A percentile compares a stretch with the other conserved stretches of the same genome.
These are phyloP conservation scores for Dicrurus megarhynchus DNA, from an alignment of 2,113 vertebrate genomes.

Conservation along the genomic window DNA sequence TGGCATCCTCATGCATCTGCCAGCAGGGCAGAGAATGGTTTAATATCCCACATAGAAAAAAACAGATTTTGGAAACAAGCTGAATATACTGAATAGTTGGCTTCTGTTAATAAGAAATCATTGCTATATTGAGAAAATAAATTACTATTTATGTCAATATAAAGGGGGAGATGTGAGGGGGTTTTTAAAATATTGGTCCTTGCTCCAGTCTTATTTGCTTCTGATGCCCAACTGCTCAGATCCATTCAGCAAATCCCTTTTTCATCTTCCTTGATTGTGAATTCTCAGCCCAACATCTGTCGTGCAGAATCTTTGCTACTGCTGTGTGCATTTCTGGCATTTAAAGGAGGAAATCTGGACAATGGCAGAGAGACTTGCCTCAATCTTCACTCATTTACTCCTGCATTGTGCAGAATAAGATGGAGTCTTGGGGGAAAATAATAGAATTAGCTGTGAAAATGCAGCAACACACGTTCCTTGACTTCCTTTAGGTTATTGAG, in stretches of 20 bases:
- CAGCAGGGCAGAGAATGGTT: neutral
- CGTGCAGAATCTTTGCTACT: neutral
- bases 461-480: rapidly evolving
- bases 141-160: neutral
- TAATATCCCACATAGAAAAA: neutral
- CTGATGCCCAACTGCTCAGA: neutral
- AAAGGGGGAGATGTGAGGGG: rapidly evolving
- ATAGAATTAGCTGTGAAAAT: neutral
- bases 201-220: neutral
- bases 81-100: neutral
- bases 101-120: neutral
- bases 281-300: neutral
- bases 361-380: neutral
- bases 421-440: neutral
- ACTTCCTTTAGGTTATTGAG: neutral
- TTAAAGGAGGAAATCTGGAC: neutral
- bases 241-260: neutral
- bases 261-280: neutral
- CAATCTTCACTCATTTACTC: neutral
- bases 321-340: neutral
- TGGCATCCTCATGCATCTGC: neutral
- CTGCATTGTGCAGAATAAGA: neutral
- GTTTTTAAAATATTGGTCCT: neutral
- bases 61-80: neutral
- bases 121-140: neutral